Evolutionary conservation across 2,113 vertebrate genomes (phyloP).

Genomic region (Odocoileus virginianus): DNA sequence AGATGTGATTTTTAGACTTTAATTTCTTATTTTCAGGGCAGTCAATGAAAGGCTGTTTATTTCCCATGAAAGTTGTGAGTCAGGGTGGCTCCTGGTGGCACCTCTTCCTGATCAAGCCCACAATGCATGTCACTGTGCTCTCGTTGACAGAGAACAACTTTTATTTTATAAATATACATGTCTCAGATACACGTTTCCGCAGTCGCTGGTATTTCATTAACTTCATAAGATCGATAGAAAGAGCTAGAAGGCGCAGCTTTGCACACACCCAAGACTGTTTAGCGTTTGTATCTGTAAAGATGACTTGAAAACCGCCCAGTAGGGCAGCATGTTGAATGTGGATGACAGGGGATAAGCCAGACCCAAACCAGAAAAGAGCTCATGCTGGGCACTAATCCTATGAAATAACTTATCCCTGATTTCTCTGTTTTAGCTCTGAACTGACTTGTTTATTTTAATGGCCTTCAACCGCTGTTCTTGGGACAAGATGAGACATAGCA

Average conservation of each 20-base stretch:
- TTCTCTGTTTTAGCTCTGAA: not conserved
- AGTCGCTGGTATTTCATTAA: not conserved
- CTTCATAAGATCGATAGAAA: not conserved
- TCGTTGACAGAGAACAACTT: not conserved
- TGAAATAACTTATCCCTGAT: not conserved
- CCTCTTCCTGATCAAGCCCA: not conserved
- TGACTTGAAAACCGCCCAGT: fast-evolving
- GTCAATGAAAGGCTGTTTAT: not conserved
- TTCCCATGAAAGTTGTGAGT: not conserved
- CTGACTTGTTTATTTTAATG: not conserved
- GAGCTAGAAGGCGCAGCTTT: not conserved
- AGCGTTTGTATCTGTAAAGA: not conserved
- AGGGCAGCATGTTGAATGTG: not conserved
- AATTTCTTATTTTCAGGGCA: not conserved
- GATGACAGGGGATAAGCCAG: not conserved
- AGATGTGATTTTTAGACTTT: not conserved
- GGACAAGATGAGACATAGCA: not conserved
- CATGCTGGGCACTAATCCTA: not conserved
- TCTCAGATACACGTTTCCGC: not conserved
- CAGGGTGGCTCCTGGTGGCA: not conserved
- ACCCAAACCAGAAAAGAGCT: not conserved
- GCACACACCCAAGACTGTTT: not conserved
- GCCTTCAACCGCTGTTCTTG: not conserved
- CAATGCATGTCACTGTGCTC: not conserved
- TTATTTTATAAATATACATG: not conserved